A percentile compares a stretch with the other conserved stretches of the same genome.
Evolutionary conservation across 2,113 vertebrate species (phyloP).

Genomic region (Rhinolophus sinicus): DNA sequence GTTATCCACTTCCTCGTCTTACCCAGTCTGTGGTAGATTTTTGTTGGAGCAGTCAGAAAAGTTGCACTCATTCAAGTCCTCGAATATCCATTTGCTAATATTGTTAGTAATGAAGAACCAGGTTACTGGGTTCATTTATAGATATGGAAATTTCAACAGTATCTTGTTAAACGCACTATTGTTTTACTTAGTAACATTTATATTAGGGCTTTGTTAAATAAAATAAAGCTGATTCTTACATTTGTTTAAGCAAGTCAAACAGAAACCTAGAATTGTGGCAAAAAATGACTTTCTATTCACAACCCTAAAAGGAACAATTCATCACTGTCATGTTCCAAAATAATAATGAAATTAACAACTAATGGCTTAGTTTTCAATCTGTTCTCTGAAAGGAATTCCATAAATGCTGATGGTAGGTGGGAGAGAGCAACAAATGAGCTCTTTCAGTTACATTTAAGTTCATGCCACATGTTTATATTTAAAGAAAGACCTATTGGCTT

Average conservation of each 20-base stretch:
- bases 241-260: conserved; percentile 51
- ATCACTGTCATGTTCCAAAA: conserved; percentile 2
- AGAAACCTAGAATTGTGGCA: conserved; percentile 52
- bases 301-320: not conserved
- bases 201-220: conserved; percentile 32
- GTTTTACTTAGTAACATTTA: conserved; percentile 53
- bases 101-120: not conserved
- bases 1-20: conserved; percentile 41
- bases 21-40: not conserved
- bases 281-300: conserved; percentile 57
- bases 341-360: conserved; percentile 27
- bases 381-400: conserved; percentile 29
- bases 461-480: not conserved
- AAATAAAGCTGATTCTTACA: conserved; percentile 25
- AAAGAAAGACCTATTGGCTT: not conserved
- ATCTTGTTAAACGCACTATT: conserved; percentile 25
- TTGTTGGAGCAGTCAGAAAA: not conserved
- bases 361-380: conserved; percentile 21
- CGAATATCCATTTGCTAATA: conserved; percentile 13
- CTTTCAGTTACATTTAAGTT: not conserved
- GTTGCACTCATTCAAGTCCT: not conserved
- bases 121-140: conserved; percentile 11
- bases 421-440: not conserved
- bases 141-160: conserved; percentile 36
- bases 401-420: not conserved